Evolutionary conservation across 2,797 vertebrate genomes (phyloP), one percentile per base, ranked within the genome.

Genomic region (Dallia pectoralis): DNA sequence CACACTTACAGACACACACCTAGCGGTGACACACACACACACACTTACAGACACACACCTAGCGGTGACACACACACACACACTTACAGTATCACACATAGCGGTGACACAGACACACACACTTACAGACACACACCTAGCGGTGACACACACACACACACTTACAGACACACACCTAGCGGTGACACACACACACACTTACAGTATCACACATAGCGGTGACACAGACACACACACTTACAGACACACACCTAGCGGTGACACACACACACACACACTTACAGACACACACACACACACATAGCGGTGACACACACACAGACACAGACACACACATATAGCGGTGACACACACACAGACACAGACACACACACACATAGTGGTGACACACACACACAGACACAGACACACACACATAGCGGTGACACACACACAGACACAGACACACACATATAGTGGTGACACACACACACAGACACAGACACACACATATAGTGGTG

Each of bases 221-320:
- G n/a, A 19, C 63, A 40, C 48, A 56, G 14, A n/a, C 5, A 19
- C 73, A 15, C 14, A n/a, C 18, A 59, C 72, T 63, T n/a, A 33
- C 66, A 62, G 65, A 61, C 49, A 22, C 65, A 32, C 51, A 61
- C 36, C 4, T 6, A 12, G n/a, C 19, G 1, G 0, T 3, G 19
- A 63, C 69, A 75, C 22, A 79, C 71, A 32, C 70, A 78, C 71
- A 32, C 70, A 30, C 27, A 66, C 71, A 67, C 33, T n/a, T n/a
- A 27, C 63, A 67, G 62, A 56, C 49, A 67, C 33, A 47, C 14
- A 25, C 62, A 49, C 29, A 65, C 66, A 62, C 22, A 1, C 63
- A 59, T 32, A n/a, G 36, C 53, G 61, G 40, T 61, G 16, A 15
- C 32, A 44, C 18, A 59, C 72, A 69, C 29, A 33, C 66, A 62